Base-by-base conservation (phyloP, 2,113 vertebrate species). In the Leuciscus idus region DNA sequence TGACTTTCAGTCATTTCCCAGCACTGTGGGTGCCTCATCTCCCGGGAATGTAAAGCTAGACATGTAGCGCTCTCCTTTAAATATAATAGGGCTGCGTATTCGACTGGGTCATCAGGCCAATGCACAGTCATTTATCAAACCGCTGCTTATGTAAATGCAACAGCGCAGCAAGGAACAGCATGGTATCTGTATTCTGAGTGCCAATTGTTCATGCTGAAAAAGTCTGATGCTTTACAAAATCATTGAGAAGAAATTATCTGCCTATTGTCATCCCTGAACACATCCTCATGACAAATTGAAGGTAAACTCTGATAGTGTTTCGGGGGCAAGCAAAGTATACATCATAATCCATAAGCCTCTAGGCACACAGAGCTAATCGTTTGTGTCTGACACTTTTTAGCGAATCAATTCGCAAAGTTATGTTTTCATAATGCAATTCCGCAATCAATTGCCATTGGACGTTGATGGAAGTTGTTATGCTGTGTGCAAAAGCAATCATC, bases 61-160 rank as follows among this genome's bases (percentile, higher is more conserved):
- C 50, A 50, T 84, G 86, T 85, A 88, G 39, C 36, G 84, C 48
- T 87, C 57, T 75, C 61, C n/a, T 87, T 78, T 88, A 50, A 89
- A 86, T 86, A 83, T 83, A 91, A 78, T 64, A 62, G 43, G 68
- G 81, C 82, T 64, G 79, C 43, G 57, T 39, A 76, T 68, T 84
- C 62, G 74, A 88, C 87, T 30, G 81, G 82, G 89, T 91, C 89
- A 88, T 88, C 48, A 66, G 79, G 79, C 70, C 83, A 73, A 70
- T 15, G 17, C 79, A 33, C 1, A 26, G 90, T 85, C 89, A 92
- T 92, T 91, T 66, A 92, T 92, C 92, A 93, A 86, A 84, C 59
- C 48, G 52, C 59, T 36, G 62, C 84, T 81, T 87, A 88, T 89
- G 62, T 68, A 87, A 89, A 89, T 90, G 79, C 68, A 89, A 33